Evolutionary conservation across 2,888 invertebrate species (phyloP), one percentile per base, ranked within the genome.

Genomic region (Psylliodes chrysocephalus): DNA sequence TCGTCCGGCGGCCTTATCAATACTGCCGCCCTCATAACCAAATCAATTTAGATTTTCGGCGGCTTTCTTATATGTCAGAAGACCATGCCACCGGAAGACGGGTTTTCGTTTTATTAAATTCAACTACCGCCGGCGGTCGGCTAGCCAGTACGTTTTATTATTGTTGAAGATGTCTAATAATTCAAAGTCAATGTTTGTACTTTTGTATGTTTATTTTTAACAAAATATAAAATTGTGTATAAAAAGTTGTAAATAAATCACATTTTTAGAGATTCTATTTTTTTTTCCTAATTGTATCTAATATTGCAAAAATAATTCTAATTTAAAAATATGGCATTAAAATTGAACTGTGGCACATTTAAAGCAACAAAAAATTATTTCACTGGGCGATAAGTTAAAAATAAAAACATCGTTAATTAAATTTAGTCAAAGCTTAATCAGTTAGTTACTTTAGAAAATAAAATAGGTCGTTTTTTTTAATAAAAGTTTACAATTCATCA

Each of bases 401-500:
- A n/a, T n/a, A n/a, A n/a, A n/a, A n/a, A n/a, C n/a, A 22, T 22
- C n/a, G 4, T 38, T 33, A 6, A 33, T 33, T 14, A 28, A n/a
- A 7, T 3, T 38, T 38, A 14, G 14, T 38, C 12, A n/a, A 35
- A 35, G 35, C 35, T 12, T n/a, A 14, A 35, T 4, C n/a, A 35
- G 14, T 35, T 35, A 35, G 35, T 35, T 3, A 35, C n/a, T 12
- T 12, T 33, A 6, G n/a, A 10, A 7, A 10, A 33, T n/a, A 33
- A 33, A 33, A 10, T 33, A 7, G 33, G 6, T 2, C 33, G 33
- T 33, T 33, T 4, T 38, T 38, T 15, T 38, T 6, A 38, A 14
- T 14, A 3, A 2, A 18, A 35, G 12, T 40, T 71, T 69, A 77
- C n/a, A 78, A 65, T 73, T 78, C 76, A 42, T 77, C 74, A 64